Evolutionary conservation across 2,888 invertebrate genomes (phyloP), one percentile per base, ranked within the genome.

Genomic region (Nymphalis c-album): DNA sequence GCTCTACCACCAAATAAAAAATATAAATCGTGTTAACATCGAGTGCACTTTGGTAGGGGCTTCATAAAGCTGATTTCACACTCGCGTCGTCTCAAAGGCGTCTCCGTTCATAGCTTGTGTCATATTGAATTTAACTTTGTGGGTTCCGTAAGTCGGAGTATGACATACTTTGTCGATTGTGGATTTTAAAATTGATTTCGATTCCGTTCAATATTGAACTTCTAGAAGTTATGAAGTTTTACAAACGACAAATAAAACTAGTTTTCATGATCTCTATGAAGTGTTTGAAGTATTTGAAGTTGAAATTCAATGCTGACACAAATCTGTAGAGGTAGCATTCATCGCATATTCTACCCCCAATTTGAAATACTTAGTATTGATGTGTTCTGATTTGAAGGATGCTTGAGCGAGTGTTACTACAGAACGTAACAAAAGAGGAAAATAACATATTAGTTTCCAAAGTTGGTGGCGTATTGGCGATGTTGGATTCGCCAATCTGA

Each of bases 101-200:
- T 35, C 26, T 8, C n/a, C 51, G 57, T 40, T 13, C 46, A 47
- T 22, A 60, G 57, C 60, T 53, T 67, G 64, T 59, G 67, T 67
- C 62, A 65, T 64, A 67, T 67, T 64, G 64, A 70, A 67, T 67
- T 64, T 59, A 63, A 69, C 69, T 70, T 71, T 63, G 66, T 35
- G 60, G 65, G 40, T 60, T 60, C 51, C 35, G 7, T 35, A 40
- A 61, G 10, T 61, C 47, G 50, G 48, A 35, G 48, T 26, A 60
- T 51, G 61, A 61, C 61, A 51, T 51, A 61, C 50, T 51, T 50
- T 50, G 31, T 40, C 61, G 61, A 51, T 61, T 51, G 61, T 61
- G 51, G 61, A 53, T 61, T 61, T 51, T 51, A 61, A 61, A 61
- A 46, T 50, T 18, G 60, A 61, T 61, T 51, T 35, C 51, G 35